Percentiles rank a stretch among this genome's conserved stretches.
Conservation (phyloP, 1,140 invertebrate species). For the Pantala flavescens region DNA sequence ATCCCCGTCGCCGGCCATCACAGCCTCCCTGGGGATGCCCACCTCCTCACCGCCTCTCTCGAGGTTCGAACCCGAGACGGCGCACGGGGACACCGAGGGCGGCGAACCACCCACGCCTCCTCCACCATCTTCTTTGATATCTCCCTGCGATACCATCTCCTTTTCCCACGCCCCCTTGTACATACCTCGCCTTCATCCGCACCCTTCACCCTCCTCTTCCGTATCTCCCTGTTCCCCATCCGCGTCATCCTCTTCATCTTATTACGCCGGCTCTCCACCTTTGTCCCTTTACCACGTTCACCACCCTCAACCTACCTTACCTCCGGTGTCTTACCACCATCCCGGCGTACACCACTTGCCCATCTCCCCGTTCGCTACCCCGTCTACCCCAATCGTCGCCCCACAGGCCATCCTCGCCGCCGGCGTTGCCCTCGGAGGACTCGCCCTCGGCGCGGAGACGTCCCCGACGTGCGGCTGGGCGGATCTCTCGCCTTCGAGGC, state of each 20-base stretch:
- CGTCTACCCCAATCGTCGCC: neutral
- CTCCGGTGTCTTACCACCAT: neutral
- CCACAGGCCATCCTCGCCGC: slow-evolving; percentile 19
- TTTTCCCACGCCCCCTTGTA: neutral
- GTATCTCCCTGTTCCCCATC: neutral
- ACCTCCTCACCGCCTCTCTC: neutral
- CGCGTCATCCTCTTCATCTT: neutral
- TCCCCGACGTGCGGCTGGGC: neutral
- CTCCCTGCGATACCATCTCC: neutral
- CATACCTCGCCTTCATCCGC: neutral
- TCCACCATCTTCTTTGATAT: neutral
- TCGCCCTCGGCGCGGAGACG: neutral
- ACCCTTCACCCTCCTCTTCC: neutral
- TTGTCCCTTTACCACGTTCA: neutral
- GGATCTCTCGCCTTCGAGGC: neutral
- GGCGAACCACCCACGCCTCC: slow-evolving; percentile 9
- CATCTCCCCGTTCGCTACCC: neutral
- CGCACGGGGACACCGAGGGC: neutral
- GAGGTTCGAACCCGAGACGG: neutral
- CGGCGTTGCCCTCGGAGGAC: slow-evolving; percentile 21
- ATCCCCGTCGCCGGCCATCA: too few relatives aligned
- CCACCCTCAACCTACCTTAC: neutral
- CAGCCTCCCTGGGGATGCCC: neutral
- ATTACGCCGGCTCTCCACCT: neutral
- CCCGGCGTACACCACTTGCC: neutral